These are phyloP conservation scores for Excalfactoria chinensis DNA, from an alignment of 2,113 vertebrate species.

Conservation along the genomic window DNA sequence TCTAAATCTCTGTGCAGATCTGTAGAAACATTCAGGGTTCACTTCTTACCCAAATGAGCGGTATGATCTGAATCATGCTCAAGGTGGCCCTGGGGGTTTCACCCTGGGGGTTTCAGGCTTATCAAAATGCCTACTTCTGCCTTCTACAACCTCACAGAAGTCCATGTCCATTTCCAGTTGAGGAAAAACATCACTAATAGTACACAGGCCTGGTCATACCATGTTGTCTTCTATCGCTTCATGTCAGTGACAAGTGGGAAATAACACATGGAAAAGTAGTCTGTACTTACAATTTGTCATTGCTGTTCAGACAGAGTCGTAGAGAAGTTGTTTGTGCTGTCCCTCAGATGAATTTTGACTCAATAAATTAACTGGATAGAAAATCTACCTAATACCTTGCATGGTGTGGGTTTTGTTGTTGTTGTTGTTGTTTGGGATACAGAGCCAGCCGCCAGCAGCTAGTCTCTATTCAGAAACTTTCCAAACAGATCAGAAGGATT, in stretches of 20 bases:
- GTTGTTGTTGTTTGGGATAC: background rate
- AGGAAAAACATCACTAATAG: background rate
- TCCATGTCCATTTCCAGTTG: background rate
- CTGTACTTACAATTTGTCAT: background rate
- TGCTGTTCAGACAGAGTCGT: background rate
- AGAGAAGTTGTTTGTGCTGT: background rate
- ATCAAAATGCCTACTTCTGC: background rate
- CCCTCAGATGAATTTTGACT: background rate
- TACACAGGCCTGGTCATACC: background rate
- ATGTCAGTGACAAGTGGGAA: background rate
- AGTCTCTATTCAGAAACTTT: background rate
- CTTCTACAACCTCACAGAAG: background rate
- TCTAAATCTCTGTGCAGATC: background rate
- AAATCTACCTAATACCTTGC: background rate
- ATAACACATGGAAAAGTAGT: accelerated
- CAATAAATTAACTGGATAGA: background rate
- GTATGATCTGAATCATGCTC: background rate
- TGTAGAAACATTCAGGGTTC: background rate
- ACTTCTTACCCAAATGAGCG: background rate
- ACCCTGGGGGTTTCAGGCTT: background rate
- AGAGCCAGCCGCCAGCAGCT: background rate
- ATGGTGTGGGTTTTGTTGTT: accelerated
- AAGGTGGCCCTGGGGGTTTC: background rate
- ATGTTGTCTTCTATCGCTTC: background rate
- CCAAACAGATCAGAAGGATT: background rate